These are phyloP conservation scores for Amia ocellicauda DNA, from an alignment of 2,113 vertebrate species.

Conservation along the genomic window DNA sequence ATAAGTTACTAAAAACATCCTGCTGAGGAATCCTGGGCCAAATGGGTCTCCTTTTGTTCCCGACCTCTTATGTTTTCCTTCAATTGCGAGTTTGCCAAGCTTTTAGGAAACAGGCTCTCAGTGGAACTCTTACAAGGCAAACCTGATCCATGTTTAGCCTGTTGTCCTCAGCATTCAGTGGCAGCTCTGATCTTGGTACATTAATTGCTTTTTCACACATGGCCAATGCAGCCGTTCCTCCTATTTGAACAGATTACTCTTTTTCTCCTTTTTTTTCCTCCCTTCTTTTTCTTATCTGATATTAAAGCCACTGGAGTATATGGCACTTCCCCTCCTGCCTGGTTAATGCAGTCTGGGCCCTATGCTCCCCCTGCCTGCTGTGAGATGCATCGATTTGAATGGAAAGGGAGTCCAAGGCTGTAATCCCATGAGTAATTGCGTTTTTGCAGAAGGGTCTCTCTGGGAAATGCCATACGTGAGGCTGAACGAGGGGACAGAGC, in stretches of 20 bases:
- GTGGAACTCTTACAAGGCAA: too few species aligned
- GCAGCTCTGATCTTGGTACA: neutral
- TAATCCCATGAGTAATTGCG: neutral
- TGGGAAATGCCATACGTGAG: too few species aligned
- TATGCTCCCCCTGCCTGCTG: neutral
- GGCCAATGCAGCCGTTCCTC: neutral
- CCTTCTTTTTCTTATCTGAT: too few species aligned
- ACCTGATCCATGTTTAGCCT: too few species aligned
- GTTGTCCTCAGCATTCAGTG: neutral
- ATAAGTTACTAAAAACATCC: too few species aligned
- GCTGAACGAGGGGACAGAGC: too few species aligned
- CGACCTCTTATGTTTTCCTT: too few species aligned
- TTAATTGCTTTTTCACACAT: constrained; percentile 6
- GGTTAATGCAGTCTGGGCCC: neutral
- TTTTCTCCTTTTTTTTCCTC: neutral
- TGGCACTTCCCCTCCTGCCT: neutral
- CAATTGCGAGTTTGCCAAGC: too few species aligned
- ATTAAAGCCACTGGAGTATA: neutral
- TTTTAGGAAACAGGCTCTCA: too few species aligned
- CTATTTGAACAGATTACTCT: neutral
- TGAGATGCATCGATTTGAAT: constrained; percentile 1
- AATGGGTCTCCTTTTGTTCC: too few species aligned
- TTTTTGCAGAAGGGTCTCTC: neutral
- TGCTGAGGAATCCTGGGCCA: too few species aligned
- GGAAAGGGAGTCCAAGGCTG: neutral